Evolutionary conservation across 2,797 vertebrate species (phyloP).

Genomic region (Alauda arvensis): DNA sequence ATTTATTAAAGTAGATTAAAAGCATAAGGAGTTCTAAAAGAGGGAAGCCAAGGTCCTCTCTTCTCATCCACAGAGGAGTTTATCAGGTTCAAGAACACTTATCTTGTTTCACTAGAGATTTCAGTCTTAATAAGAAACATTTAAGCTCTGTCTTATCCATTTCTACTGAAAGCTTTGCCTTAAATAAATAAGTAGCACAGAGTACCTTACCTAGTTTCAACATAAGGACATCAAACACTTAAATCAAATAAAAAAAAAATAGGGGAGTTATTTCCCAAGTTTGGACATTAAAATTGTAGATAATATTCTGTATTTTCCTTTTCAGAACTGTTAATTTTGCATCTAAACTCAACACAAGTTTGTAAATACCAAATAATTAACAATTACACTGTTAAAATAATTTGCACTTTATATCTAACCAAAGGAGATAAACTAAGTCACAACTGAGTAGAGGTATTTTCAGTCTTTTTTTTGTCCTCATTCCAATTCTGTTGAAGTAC

Average conservation of each 20-base stretch:
- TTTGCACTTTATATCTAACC: neutral
- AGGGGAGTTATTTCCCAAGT: neutral
- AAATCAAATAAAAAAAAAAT: neutral
- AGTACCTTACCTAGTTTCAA: neutral
- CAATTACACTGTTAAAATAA: neutral
- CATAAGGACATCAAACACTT: neutral
- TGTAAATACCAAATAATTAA: neutral
- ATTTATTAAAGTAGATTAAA: neutral
- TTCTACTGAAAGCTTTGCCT: neutral
- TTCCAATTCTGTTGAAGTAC: neutral
- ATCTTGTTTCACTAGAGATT: neutral
- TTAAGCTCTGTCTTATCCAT: neutral
- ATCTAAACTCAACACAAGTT: neutral
- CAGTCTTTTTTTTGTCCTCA: neutral
- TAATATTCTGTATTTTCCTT: neutral
- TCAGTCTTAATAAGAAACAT: neutral
- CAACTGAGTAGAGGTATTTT: neutral
- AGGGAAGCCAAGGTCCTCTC: neutral
- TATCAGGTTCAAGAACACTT: neutral
- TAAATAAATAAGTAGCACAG: neutral
- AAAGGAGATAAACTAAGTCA: neutral
- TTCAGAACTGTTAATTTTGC: neutral
- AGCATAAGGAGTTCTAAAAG: neutral
- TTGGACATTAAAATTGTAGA: neutral
- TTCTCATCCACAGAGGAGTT: neutral